These are phyloP conservation scores for Ptychodera flava DNA, from an alignment of 35 echinoderm and acorn worm genomes.

Conservation along the genomic window DNA sequence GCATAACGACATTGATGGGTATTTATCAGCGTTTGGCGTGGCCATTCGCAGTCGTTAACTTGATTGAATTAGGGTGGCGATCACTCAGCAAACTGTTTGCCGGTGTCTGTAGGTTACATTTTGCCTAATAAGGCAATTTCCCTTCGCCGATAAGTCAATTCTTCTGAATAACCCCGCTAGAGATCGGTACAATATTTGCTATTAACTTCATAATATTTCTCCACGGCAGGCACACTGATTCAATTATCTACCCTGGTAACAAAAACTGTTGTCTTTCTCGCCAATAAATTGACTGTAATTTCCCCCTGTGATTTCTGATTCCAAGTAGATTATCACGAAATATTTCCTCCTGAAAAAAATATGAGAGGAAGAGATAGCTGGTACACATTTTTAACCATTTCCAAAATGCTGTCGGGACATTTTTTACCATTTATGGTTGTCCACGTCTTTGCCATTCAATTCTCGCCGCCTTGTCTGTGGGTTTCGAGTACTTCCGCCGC, in stretches of 20 bases:
- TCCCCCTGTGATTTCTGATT: not conserved
- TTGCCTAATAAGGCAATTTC: not conserved
- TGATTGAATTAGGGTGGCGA: not conserved
- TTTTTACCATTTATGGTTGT: too few relatives aligned
- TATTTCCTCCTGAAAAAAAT: too few relatives aligned
- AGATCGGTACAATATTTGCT: not conserved
- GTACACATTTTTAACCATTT: too few relatives aligned
- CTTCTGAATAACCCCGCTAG: not conserved
- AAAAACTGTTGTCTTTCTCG: not conserved
- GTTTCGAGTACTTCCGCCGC: too few relatives aligned
- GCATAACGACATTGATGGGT: not conserved
- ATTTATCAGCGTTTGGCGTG: not conserved
- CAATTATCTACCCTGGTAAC: not conserved
- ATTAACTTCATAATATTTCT: not conserved
- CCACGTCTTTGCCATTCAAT: too few relatives aligned
- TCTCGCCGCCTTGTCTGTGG: too few relatives aligned
- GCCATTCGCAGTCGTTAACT: not conserved
- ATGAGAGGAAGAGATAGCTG: too few relatives aligned
- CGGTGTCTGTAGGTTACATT: not conserved
- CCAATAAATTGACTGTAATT: not conserved
- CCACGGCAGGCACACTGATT: not conserved
- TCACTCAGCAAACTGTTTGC: not conserved
- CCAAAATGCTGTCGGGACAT: too few relatives aligned
- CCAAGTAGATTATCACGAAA: not conserved
- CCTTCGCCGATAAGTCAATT: not conserved